Base-by-base conservation (phyloP, 64 coral and sea anemone species). In the Trachythela sp. region DNA sequence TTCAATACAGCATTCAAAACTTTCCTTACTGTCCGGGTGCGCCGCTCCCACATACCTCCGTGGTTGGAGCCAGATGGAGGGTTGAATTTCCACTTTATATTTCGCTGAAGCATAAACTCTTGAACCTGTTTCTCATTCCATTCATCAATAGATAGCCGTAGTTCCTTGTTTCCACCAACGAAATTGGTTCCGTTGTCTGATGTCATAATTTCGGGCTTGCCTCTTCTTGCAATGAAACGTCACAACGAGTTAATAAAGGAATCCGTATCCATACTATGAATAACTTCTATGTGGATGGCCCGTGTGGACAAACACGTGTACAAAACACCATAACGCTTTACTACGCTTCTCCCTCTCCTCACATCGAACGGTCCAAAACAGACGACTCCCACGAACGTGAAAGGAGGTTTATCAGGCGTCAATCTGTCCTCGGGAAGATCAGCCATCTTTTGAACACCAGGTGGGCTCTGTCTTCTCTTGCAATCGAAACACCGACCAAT, bases 341-440 rank as follows among this genome's bases (percentile, higher is more conserved):
- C 77, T 56, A 37, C 13, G 33, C 71, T 84, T 83, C 91, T 84
- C 1, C 27, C 52, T 36, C 84, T 48, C 48, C 15, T 49, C 15
- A 49, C 39, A 40, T 13, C 48, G 88, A 92, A 11, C n/a, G 92
- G 87, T 1, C 92, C 88, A 58, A 87, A 90, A 27, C 92, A 94
- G 36, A 90, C 85, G 14, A 90, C 88, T 49, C 88, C 92, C 13
- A 93, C 88, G 59, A 42, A 86, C 49, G 48, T 93, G 88, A 87
- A 94, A 13, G 84, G 90, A 43, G 85, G 84, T 54, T 54, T n/a
- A n/a, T n/a, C n/a, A n/a, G n/a, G n/a, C n/a, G n/a, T n/a, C n/a
- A n/a, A n/a, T n/a, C n/a, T n/a, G n/a, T n/a, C n/a, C n/a, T n/a
- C n/a, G n/a, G n/a, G n/a, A n/a, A n/a, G n/a, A n/a, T n/a, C n/a